A percentile compares a stretch with the other conserved stretches of the same genome.
Conservation (phyloP, 1,140 invertebrate genomes). For the Olivierus martensii region DNA sequence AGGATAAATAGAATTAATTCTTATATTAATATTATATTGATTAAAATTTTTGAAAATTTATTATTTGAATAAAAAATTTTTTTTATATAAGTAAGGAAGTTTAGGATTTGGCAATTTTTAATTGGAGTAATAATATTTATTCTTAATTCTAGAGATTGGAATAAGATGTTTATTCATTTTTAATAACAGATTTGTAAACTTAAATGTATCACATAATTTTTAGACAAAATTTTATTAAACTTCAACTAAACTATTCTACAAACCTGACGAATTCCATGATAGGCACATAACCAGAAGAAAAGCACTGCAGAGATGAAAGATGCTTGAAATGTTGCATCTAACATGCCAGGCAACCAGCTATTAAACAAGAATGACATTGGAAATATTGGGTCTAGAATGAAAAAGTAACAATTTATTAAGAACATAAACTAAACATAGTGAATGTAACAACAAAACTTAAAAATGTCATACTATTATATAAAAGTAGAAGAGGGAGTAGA, state of each 20-base stretch:
- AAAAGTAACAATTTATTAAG: not conserved
- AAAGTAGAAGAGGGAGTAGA: constrained; percentile 69
- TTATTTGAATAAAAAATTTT: too few relatives aligned
- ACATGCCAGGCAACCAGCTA: constrained; percentile 76
- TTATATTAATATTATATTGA: too few relatives aligned
- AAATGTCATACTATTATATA: constrained; percentile 73
- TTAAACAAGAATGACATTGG: constrained; percentile 76
- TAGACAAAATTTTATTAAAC: too few relatives aligned
- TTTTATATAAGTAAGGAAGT: too few relatives aligned
- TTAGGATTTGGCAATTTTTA: too few relatives aligned
- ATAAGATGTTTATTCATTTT: too few relatives aligned
- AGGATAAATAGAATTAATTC: too few relatives aligned
- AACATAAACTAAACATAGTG: not conserved
- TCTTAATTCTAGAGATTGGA: too few relatives aligned
- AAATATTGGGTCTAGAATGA: constrained; percentile 71
- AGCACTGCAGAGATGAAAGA: constrained; percentile 74
- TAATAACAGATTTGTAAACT: too few relatives aligned
- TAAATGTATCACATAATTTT: too few relatives aligned
- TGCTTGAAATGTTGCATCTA: constrained; percentile 80
- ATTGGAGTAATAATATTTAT: too few relatives aligned
- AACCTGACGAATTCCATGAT: constrained; percentile 87
- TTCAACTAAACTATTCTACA: constrained; percentile 2
- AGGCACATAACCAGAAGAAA: constrained; percentile 87
- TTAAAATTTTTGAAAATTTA: too few relatives aligned
- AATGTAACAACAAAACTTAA: not conserved